Conservation (phyloP, 2,797 vertebrate species). For the Urosaurus nigricauda region DNA sequence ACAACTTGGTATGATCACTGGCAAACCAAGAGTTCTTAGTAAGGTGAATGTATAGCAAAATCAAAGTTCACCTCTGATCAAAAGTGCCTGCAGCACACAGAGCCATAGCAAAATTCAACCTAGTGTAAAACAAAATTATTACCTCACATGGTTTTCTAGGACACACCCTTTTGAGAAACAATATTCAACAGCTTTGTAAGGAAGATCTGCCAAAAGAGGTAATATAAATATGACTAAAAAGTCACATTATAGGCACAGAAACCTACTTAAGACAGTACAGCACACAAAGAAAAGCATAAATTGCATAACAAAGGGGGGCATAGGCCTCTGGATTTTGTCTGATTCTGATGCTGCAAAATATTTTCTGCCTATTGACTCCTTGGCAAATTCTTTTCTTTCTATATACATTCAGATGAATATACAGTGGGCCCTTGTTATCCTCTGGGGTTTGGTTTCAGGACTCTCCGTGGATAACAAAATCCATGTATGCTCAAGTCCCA, state of each 20-base stretch:
- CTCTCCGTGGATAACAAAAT: too few species aligned
- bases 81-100: neutral
- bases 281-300: neutral
- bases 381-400: constrained; percentile 13
- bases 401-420: constrained; percentile 1
- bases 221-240: accelerated
- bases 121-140: neutral
- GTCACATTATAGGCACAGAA: neutral
- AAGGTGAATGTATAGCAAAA: neutral
- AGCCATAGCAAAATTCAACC: constrained; percentile 15
- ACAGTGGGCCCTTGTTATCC: too few species aligned
- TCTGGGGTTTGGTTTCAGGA: too few species aligned
- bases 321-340: constrained; percentile 6
- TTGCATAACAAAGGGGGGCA: neutral
- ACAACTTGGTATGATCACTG: too few species aligned
- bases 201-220: neutral
- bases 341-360: neutral
- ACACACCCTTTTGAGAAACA: constrained; percentile 73
- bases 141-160: constrained; percentile 78
- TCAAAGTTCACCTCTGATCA: neutral
- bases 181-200: neutral
- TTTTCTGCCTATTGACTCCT: neutral
- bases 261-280: neutral
- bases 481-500: too few species aligned
- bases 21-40: neutral